Base-by-base conservation (phyloP, 2,797 vertebrate genomes). In the Taenioides sp. region DNA sequence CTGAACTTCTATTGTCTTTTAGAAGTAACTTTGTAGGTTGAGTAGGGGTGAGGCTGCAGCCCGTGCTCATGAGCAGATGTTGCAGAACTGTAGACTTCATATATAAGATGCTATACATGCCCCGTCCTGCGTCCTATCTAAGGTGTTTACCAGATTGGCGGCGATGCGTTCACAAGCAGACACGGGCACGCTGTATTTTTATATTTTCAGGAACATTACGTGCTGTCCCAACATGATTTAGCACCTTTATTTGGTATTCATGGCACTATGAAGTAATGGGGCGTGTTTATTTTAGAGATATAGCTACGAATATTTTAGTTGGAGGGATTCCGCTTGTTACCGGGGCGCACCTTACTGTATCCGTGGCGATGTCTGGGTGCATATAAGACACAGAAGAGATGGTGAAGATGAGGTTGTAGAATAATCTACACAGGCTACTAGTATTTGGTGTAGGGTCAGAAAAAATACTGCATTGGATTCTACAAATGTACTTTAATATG, bases 101-200 rank as follows among this genome's bases (percentile, higher is more conserved):
- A 14, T 70, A 69, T 73, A 69, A 71, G 77, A 55, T 61, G 47
- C 65, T 71, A 75, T 59, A 75, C 62, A 70, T 52, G 62, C 70
- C 65, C 65, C 76, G 61, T 73, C 64, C 75, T 83, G 70, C 64
- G 65, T 52, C 65, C 37, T 27, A 55, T 34, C 23, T 70, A 55
- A 77, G 67, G 72, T 80, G 72, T 77, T 83, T 66, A 79, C 78
- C 68, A 73, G 54, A 63, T 65, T 71, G 65, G 61, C 65, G 77
- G 59, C 22, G 72, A 58, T 50, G 43, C 65, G 23, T 70, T 61
- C 57, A 70, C 63, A 57, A 22, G 16, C 28, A 67, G 23, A 31
- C 28, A 16, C 47, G 61, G 23, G 59, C 47, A n/a, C 1, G 0
- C 4, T 59, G 54, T 65, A 72, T 18, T 66, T 57, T 72, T 25